phyloP scores from a whole-genome alignment of 1,140 invertebrate genomes.

The Pissodes strobi region DNA sequence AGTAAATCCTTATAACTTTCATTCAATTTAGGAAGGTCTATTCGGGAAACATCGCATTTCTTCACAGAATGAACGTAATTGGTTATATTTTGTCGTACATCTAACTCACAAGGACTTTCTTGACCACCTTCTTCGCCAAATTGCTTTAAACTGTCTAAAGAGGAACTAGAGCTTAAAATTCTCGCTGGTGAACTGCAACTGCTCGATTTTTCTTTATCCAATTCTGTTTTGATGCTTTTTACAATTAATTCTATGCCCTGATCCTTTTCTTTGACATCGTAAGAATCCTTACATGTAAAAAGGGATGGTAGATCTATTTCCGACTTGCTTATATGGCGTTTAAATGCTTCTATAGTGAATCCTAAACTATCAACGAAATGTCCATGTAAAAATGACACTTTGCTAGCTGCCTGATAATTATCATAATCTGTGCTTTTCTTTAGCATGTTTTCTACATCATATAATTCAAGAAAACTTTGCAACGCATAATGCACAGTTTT shows the following conservation, averaged over 20 bases:
- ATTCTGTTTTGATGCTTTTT: constrained; percentile 44
- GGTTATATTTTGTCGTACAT: constrained; percentile 50
- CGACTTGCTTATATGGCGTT: constrained; percentile 43
- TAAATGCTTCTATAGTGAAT: constrained; percentile 56
- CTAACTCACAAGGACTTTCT: constrained; percentile 53
- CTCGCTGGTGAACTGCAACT: constrained; percentile 44
- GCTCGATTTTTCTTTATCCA: constrained; percentile 40
- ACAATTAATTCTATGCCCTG: constrained; percentile 42
- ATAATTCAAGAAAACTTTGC: constrained; percentile 53
- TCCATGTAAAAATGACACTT: constrained; percentile 54
- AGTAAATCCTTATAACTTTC: constrained; percentile 28
- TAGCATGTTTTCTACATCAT: constrained; percentile 52
- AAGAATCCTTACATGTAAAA: constrained; percentile 36
- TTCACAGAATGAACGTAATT: constrained; percentile 52
- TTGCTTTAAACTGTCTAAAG: constrained; percentile 53
- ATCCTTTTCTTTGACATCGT: constrained; percentile 39
- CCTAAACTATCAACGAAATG: constrained; percentile 56
- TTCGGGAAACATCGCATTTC: constrained; percentile 42
- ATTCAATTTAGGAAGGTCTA: constrained; percentile 1
- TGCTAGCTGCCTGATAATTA: constrained; percentile 57
- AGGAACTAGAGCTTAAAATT: constrained; percentile 52
- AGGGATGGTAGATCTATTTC: constrained; percentile 40
- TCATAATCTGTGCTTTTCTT: constrained; percentile 53
- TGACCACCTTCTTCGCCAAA: constrained; percentile 53
- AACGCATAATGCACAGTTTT: constrained; percentile 55